Conservation (phyloP, 2,113 vertebrate genomes). For the Myiopsitta monachus region DNA sequence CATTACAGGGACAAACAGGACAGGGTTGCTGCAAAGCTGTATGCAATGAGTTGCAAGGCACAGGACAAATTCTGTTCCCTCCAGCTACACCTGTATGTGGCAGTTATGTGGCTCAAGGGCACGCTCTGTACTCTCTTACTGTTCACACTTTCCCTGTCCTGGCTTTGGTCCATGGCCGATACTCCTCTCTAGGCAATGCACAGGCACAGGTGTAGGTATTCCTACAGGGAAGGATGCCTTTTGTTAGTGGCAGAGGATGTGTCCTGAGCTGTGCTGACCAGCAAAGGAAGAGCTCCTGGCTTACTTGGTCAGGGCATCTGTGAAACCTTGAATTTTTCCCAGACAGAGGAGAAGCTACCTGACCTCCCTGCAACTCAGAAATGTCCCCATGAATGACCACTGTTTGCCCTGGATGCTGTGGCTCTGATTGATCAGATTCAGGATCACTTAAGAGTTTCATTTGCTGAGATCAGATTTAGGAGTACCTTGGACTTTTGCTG, state of each 20-base stretch:
- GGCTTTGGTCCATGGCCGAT: neutral
- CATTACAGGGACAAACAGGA: neutral
- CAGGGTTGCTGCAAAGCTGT: neutral
- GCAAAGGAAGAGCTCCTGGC: neutral
- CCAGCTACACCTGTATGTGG: neutral
- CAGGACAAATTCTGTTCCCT: neutral
- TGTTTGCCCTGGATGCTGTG: neutral
- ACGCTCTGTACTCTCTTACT: neutral
- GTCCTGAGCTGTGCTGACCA: rapidly evolving
- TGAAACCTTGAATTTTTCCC: neutral
- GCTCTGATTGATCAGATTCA: neutral
- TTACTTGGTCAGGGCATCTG: neutral
- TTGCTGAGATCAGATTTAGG: neutral
- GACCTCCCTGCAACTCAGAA: neutral
- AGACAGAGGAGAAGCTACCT: neutral
- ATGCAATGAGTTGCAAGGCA: neutral
- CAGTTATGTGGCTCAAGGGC: neutral
- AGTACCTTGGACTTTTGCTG: neutral
- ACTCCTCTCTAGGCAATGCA: neutral
- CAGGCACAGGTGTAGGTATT: neutral
- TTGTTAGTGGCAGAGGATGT: neutral
- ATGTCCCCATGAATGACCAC: neutral
- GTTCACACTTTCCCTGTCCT: neutral
- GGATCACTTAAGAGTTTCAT: neutral
- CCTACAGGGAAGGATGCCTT: neutral